Evolutionary conservation across 2,797 vertebrate genomes (phyloP), one percentile per base, ranked within the genome.

Genomic region (Enteromius afrohamiltoni): DNA sequence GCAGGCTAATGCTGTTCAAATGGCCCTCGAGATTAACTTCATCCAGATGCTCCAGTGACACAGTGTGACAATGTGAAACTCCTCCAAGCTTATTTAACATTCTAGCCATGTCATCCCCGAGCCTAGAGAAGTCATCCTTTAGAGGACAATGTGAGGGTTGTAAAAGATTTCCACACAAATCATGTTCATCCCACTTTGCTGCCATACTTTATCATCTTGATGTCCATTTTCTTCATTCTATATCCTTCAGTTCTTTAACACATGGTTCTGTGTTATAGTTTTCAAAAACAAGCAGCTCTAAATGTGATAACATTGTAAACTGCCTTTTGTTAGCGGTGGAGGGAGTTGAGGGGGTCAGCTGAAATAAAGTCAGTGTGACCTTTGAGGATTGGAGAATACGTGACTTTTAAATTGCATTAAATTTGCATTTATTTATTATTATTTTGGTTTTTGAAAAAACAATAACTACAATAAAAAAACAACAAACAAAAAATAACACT

Each of bases 11-110:
- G 70, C 70, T 82, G 58, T 65, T 82, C 69, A 82, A 82, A 74
- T 64, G 69, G 70, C 80, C 80, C 80, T 75, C n/a, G 21, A 82
- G 80, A 82, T 82, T 74, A 82, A 82, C 80, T 82, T 82, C 70
- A 82, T 75, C 70, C 69, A 75, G 80, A 74, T 75, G 80, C 80
- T 82, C 31, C 42, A 13, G 58, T 75, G 80, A 81, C 79, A 79
- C 70, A 26, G 53, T 76, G 74, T 78, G 76, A 78, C 76, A 78
- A 78, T 78, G 40, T 78, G 42, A 78, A 78, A 78, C 58, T 78
- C 79, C 45, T 13, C 26, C 42, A 42, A 34, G 80, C 58, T 67
- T 64, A 55, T 82, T 71, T 51, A 77, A 78, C 76, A 82, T 78
- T 82, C 79, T 40, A 45, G 17, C 23, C 65, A 64, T 16, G 26